phyloP scores from a whole-genome alignment of 2,797 vertebrate species.

The Glossophaga mutica region DNA sequence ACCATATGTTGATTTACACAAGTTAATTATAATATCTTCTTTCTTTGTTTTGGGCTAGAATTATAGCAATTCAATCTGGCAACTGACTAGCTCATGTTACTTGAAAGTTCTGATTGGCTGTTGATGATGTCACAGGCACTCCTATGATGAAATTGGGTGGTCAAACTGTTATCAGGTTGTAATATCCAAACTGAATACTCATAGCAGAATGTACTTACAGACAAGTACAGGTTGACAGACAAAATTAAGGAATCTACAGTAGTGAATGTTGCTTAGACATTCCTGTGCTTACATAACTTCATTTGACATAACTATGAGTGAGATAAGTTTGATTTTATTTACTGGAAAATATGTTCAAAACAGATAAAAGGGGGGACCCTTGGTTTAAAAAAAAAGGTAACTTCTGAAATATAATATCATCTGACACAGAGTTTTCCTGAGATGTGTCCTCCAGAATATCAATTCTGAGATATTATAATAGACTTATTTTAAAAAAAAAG shows the following conservation, averaged over 20 bases:
- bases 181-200: not conserved
- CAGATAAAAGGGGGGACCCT: not conserved
- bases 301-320: not conserved
- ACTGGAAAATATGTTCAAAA: not conserved
- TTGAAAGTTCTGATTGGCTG: not conserved
- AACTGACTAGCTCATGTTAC: not conserved
- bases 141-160: not conserved
- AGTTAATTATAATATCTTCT: not conserved
- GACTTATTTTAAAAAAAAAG: not conserved
- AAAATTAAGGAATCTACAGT: not conserved
- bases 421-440: not conserved
- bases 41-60: slow-evolving; percentile 36
- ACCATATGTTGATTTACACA: not conserved
- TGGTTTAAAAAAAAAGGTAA: not conserved
- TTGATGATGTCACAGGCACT: not conserved
- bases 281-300: not conserved
- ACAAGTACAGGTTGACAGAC: not conserved
- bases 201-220: not conserved
- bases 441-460: not conserved
- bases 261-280: not conserved
- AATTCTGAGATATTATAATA: not conserved
- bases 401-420: not conserved
- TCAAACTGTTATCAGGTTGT: not conserved
- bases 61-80: not conserved
- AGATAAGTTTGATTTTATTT: not conserved